Conservation (phyloP, 2,113 vertebrate genomes). For the Phaetusa simplex region DNA sequence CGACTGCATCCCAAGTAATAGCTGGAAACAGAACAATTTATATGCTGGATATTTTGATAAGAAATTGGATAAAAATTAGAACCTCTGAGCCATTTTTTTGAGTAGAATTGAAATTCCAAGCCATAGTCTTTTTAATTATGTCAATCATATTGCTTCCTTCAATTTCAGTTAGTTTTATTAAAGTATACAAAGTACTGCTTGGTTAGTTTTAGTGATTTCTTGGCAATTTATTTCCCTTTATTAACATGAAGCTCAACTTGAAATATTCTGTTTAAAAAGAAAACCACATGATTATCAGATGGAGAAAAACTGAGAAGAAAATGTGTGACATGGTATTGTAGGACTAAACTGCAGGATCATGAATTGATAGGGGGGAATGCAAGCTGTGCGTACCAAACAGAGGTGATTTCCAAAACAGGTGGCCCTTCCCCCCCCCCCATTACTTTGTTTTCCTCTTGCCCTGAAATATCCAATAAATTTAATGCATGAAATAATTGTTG, state of each 20-base stretch:
- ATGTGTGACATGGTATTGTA: neutral
- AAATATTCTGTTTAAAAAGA: neutral
- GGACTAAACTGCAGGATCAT: neutral
- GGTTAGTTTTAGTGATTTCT: neutral
- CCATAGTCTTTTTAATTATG: neutral
- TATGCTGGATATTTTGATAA: neutral
- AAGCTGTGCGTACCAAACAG: neutral
- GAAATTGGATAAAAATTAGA: neutral
- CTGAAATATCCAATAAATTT: neutral
- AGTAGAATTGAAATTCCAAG: neutral
- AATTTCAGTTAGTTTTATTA: neutral
- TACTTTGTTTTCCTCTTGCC: neutral
- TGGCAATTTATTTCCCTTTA: neutral
- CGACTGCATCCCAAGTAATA: neutral
- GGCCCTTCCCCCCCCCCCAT: rapidly evolving
- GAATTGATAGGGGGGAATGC: neutral
- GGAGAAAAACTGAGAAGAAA: neutral
- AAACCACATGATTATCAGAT: neutral
- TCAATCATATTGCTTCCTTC: neutral
- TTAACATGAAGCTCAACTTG: neutral
- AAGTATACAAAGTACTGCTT: neutral
- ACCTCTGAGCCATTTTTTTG: neutral
- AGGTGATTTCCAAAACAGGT: neutral
- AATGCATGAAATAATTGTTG: neutral
- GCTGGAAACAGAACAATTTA: neutral